Evolutionary conservation across 2,797 vertebrate species (phyloP), one percentile per base, ranked within the genome.

Genomic region (Ptychadena robeensis): DNA sequence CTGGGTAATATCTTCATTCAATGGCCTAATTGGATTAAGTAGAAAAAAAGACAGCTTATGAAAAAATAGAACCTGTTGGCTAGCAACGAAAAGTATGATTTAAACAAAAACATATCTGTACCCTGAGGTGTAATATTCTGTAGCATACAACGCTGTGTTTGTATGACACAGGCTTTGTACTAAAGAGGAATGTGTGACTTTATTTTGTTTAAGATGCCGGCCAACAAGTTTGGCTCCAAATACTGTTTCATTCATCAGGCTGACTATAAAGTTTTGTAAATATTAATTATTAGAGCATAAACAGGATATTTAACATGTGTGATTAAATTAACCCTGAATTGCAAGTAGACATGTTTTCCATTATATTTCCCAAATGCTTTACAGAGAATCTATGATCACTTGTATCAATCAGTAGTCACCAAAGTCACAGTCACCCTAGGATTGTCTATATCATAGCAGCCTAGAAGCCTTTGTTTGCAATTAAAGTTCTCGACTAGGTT

Each of bases 1-100:
- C 34, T 75, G 81, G 66, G 73, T 48, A 30, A 77, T 34, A 57
- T 53, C 35, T 64, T 77, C 63, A 34, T 71, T 77, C 65, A 75
- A 48, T 70, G 34, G 63, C 18, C 9, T 82, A 71, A 82, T 65
- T 77, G 30, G 59, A 77, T 82, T 81, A 73, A 11, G 6, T 25
- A 59, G 9, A 59, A 53, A 15, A 38, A 77, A 15, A 69, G 35
- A 22, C 18, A 27, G 28, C 8, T 57, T 59, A 35, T 1, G n/a
- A 67, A 63, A n/a, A 28, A 71, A 68, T 14, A n/a, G n/a, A 53
- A 53, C 15, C 44, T n/a, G 66, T 72, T 64, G 57, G 37, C 28
- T 64, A 64, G 79, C 37, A 64, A 72, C 68, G 25, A 22, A 53
- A 27, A 69, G 10, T 35, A 61, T 71, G 69, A 64, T 64, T 72